Base-by-base conservation (phyloP, 1,140 invertebrate genomes). In the Pollicipes pollicipes region DNA sequence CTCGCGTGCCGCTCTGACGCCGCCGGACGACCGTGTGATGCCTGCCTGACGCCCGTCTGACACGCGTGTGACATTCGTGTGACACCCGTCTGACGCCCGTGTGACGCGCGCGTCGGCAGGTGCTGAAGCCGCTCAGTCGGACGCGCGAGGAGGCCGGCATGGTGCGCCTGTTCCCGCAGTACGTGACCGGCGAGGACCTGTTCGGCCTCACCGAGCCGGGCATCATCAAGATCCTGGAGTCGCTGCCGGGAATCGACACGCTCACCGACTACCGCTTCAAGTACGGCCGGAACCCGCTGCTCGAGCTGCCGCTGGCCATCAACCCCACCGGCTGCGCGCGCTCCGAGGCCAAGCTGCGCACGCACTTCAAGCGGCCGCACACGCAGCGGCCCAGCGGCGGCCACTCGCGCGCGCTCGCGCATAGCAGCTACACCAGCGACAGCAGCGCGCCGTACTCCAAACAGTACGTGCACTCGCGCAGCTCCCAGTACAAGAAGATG, bases 401-500 rank as follows among this genome's bases (percentile, higher is more conserved):
- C n/a, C 72, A 73, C 28, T 73, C 74, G n/a, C 73, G 71, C 68
- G 73, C 69, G 69, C 71, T 73, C 67, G 73, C 75, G 35, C 70
- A 72, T 69, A 66, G 74, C 32, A 74, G 73, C 26, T 75, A 75
- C 70, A 74, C 69, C 68, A 77, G 85, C n/a, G 89, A 93, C 77
- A 85, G 88, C 58, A 87, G 89, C 30, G 93, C 92, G 76, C 93
- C 94, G 1, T 97, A 98, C 79, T 90, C 90, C 71, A 97, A 98
- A 79, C 94, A 97, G 80, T 97, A 97, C 84, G 93, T 96, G 37
- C 94, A 97, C 82, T 97, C 93, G 68, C 98, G 98, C 81, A 95
- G 93, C 74, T 95, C 93, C 37, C 96, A 98, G 82, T 99, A 99
- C 82, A 92, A 95, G 78, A 94, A 97, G 80, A 96, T 99, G 91